Conservation (phyloP, 2,797 vertebrate genomes). For the Megalops cyprinoides region DNA sequence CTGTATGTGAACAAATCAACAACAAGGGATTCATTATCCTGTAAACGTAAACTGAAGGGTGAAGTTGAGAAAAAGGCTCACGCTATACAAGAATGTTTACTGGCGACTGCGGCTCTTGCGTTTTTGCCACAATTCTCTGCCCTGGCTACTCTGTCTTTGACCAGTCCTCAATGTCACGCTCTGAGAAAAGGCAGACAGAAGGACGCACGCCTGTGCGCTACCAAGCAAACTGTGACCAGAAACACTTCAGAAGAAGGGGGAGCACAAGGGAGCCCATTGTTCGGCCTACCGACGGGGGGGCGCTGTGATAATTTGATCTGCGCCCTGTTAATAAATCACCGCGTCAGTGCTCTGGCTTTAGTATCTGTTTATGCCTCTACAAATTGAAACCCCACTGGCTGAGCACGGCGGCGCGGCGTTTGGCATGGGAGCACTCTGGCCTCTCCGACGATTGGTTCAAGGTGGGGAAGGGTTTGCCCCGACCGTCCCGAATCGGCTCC, state of each 20-base stretch:
- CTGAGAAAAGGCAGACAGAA: constrained; percentile 54
- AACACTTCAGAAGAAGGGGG: constrained; percentile 47
- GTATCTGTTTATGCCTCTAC: constrained; percentile 94
- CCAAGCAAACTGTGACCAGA: constrained; percentile 53
- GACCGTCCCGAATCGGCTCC: constrained; percentile 71
- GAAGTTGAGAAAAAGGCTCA: too few species aligned
- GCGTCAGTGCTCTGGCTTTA: constrained; percentile 82
- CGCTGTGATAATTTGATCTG: constrained; percentile 84
- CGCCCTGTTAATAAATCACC: constrained; percentile 83
- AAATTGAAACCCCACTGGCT: constrained; percentile 90
- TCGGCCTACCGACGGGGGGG: constrained; percentile 80
- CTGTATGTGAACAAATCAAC: too few species aligned
- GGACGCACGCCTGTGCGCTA: constrained; percentile 44
- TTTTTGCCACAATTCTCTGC: too few species aligned
- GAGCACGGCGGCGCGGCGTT: constrained; percentile 69
- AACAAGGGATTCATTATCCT: too few species aligned
- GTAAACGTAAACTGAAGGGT: too few species aligned
- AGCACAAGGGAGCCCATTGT: constrained; percentile 82
- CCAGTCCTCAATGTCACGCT: constrained; percentile 40
- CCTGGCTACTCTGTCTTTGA: background rate
- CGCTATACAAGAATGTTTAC: too few species aligned
- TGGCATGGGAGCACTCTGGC: constrained; percentile 76
- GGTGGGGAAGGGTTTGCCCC: constrained; percentile 81
- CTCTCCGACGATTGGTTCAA: constrained; percentile 82
- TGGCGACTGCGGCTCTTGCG: too few species aligned